A percentile compares a stretch with the other conserved stretches of the same genome.
phyloP scores from a whole-genome alignment of 2,888 invertebrate species.

The Galeruca laticollis region DNA sequence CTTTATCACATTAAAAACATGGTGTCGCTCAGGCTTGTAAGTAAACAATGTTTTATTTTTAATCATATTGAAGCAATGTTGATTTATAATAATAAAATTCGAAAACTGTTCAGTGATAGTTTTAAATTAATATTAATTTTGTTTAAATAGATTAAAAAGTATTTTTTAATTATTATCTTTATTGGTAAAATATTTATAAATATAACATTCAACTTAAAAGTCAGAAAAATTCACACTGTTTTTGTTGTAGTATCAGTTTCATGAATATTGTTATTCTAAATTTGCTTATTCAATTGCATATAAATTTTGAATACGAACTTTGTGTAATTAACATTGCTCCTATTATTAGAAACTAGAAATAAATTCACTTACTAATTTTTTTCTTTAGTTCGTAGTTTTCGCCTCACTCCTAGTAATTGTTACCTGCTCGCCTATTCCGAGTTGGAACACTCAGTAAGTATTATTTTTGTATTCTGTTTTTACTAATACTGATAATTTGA shows the following conservation, averaged over 20 bases:
- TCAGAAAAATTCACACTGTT: no score
- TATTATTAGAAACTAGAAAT: no score
- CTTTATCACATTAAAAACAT: neutral
- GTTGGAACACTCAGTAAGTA: slow-evolving; percentile 30
- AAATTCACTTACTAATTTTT: neutral
- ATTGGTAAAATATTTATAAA: no score
- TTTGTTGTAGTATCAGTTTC: no score
- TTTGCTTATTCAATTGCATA: no score
- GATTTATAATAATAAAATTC: no score
- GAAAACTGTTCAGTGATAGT: neutral
- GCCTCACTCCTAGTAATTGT: slow-evolving; percentile 30
- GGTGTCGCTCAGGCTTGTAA: slow-evolving; percentile 16
- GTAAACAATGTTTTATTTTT: neutral
- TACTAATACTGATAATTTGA: neutral
- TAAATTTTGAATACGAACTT: no score
- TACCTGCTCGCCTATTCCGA: slow-evolving; percentile 24
- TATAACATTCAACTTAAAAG: no score
- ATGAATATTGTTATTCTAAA: no score
- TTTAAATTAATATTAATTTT: neutral
- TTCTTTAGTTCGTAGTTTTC: slow-evolving; percentile 28
- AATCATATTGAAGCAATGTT: neutral
- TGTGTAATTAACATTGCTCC: no score
- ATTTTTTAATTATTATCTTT: no score
- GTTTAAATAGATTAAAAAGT: slow-evolving; percentile 1
- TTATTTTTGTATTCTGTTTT: neutral